Percentiles rank a stretch among this genome's conserved stretches.
Conservation (phyloP, 92 coral and sea anemone species). For the Heteractis magnifica region DNA sequence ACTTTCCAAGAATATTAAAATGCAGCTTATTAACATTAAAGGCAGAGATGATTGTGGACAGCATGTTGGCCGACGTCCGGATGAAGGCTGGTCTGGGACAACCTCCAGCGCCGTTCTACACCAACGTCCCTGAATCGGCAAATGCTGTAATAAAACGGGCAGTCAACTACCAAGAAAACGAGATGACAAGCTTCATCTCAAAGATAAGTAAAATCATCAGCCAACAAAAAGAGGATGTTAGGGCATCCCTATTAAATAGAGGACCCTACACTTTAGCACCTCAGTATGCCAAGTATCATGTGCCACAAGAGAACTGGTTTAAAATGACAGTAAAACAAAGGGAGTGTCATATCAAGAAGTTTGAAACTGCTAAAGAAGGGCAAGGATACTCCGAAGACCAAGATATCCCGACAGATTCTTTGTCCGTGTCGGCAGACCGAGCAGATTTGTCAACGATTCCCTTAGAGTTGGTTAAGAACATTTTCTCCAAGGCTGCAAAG, state of each 20-base stretch:
- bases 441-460: constrained; percentile 22
- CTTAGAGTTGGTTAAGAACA: constrained; percentile 7
- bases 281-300: too few relatives aligned
- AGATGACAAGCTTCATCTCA: constrained; percentile 27
- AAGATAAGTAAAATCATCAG: too few relatives aligned
- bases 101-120: constrained; percentile 50
- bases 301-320: too few relatives aligned
- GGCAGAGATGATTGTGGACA: constrained; percentile 15
- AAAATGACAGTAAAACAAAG: too few relatives aligned
- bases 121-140: constrained; percentile 58
- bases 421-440: constrained; percentile 21
- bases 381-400: neutral
- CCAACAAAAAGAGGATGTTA: too few relatives aligned
- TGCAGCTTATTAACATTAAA: neutral
- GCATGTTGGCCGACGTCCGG: constrained; percentile 6
- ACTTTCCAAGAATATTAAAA: too few relatives aligned
- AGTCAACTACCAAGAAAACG: constrained; percentile 26
- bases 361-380: too few relatives aligned
- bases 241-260: too few relatives aligned
- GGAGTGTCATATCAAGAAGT: too few relatives aligned
- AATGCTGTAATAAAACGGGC: constrained; percentile 45
- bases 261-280: too few relatives aligned
- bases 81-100: constrained; percentile 46
- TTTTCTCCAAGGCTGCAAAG: constrained; percentile 26
- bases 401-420: constrained; percentile 7